Conservation (phyloP, 2,797 vertebrate genomes). For the Xenopus petersii region DNA sequence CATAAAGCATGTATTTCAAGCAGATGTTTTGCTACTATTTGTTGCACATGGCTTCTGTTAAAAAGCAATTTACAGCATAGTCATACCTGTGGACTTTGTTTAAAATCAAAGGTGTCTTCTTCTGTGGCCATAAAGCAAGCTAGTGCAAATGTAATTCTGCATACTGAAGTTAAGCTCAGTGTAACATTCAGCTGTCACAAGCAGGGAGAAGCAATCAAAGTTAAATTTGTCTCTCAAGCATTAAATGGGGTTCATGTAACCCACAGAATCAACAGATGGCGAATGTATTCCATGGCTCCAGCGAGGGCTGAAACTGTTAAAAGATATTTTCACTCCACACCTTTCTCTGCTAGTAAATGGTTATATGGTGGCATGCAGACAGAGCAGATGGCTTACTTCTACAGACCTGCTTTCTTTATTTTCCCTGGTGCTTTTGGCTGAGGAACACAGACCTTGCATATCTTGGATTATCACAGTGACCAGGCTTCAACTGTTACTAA, state of each 20-base stretch:
- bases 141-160: background rate
- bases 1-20: too few relatives aligned
- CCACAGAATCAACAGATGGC: background rate
- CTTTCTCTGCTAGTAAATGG: slow-evolving; percentile 18
- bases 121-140: too few relatives aligned
- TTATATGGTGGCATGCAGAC: slow-evolving; percentile 8
- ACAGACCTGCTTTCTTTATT: slow-evolving; percentile 2
- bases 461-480: slow-evolving; percentile 23
- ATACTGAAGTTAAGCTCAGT: too few relatives aligned
- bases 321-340: background rate
- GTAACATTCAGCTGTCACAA: background rate
- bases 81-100: too few relatives aligned
- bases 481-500: slow-evolving; percentile 3
- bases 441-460: slow-evolving; percentile 18
- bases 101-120: too few relatives aligned
- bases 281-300: background rate
- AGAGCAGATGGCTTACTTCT: slow-evolving; percentile 39
- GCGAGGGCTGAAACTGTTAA: slow-evolving; percentile 5
- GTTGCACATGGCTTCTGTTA: too few relatives aligned
- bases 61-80: too few relatives aligned
- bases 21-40: too few relatives aligned
- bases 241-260: slow-evolving; percentile 11
- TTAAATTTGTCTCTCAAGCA: background rate
- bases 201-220: background rate
- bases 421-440: slow-evolving; percentile 26